phyloP scores from a whole-genome alignment of 2,113 vertebrate genomes.

The Puffinus mauretanicus region DNA sequence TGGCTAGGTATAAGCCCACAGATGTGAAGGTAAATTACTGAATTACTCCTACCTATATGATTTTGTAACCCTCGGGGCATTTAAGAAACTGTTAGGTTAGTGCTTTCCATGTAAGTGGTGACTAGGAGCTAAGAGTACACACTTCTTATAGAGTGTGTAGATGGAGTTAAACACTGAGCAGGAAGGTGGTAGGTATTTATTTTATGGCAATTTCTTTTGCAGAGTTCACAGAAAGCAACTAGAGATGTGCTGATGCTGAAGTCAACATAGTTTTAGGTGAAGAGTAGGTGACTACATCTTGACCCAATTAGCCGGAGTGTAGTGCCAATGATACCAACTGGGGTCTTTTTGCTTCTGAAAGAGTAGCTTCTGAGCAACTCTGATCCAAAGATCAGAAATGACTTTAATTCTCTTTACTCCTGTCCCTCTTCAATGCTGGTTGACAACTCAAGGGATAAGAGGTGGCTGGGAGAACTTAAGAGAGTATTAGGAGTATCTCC shows the following conservation, averaged over 20 bases:
- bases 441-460: neutral
- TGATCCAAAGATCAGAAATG: neutral
- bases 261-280: neutral
- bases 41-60: neutral
- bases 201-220: neutral
- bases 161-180: neutral
- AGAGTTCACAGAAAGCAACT: neutral
- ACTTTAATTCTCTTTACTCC: neutral
- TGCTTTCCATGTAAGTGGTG: neutral
- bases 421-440: neutral
- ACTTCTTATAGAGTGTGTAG: neutral
- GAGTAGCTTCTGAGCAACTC: neutral
- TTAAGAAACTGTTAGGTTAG: neutral
- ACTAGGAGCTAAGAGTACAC: neutral
- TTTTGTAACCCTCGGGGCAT: neutral
- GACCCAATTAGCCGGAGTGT: rapidly evolving
- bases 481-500: neutral
- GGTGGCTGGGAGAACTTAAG: neutral
- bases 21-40: neutral
- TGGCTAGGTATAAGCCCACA: neutral
- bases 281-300: neutral
- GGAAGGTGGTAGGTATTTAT: neutral
- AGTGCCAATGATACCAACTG: neutral
- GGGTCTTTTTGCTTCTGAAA: neutral
- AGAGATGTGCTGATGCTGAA: neutral